A percentile compares a stretch with the other conserved stretches of the same genome.
These are phyloP conservation scores for Fistularia commersonii DNA, from an alignment of 2,797 vertebrate genomes.

Conservation along the genomic window DNA sequence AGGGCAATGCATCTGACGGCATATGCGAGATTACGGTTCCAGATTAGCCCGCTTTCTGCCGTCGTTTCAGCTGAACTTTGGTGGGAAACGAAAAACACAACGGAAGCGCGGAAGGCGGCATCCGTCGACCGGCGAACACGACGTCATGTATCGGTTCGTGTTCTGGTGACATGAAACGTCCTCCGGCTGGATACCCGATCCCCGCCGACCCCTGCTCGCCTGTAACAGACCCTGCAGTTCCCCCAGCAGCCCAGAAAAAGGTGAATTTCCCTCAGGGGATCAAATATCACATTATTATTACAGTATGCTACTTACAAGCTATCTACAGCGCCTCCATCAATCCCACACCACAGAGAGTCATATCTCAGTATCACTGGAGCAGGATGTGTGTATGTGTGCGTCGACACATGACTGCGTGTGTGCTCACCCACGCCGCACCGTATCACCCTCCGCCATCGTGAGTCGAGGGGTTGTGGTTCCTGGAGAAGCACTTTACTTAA, in stretches of 20 bases:
- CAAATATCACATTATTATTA: slow-evolving; percentile 56
- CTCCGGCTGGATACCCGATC: no score
- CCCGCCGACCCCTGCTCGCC: slow-evolving; percentile 25
- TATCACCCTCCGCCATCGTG: slow-evolving; percentile 63
- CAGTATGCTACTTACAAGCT: slow-evolving; percentile 45
- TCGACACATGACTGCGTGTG: slow-evolving; percentile 18
- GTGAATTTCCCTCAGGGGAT: slow-evolving; percentile 40
- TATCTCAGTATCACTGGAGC: slow-evolving; percentile 42
- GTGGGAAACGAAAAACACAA: no score
- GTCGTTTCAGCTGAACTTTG: no score
- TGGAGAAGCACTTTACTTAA: slow-evolving; percentile 74
- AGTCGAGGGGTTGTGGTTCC: slow-evolving; percentile 69
- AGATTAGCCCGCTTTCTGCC: no score
- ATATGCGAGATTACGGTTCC: no score
- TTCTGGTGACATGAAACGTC: no score
- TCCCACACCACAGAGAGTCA: slow-evolving; percentile 37
- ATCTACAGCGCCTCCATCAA: slow-evolving; percentile 42
- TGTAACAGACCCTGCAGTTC: slow-evolving; percentile 48
- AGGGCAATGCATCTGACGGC: no score
- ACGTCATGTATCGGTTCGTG: no score
- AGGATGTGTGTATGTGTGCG: slow-evolving; percentile 38
- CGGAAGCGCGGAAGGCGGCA: no score
- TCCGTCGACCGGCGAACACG: no score
- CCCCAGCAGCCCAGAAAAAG: slow-evolving; percentile 28
- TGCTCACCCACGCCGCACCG: slow-evolving; percentile 36